These are phyloP conservation scores for Zosterops pallidus DNA, from an alignment of 2,113 vertebrate genomes.

Conservation along the genomic window DNA sequence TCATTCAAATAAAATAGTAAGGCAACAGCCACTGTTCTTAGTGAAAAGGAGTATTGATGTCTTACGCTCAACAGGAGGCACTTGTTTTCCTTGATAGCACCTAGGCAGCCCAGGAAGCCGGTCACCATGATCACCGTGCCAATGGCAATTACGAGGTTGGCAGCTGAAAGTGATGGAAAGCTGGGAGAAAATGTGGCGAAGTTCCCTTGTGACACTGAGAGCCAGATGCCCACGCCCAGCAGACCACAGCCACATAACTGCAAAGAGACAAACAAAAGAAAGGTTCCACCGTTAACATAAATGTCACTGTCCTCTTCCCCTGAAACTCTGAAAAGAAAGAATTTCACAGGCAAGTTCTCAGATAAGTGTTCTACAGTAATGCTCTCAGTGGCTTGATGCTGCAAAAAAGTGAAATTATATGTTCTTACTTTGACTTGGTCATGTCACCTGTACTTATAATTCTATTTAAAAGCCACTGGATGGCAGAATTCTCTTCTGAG, in stretches of 20 bases:
- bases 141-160: conserved; percentile 94
- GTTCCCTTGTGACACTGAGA: conserved; percentile 97
- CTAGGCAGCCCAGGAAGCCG: conserved; percentile 95
- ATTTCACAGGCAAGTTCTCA: background rate
- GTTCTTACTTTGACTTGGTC: background rate
- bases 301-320: background rate
- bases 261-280: conserved; percentile 57
- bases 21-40: background rate
- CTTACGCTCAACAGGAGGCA: conserved; percentile 98
- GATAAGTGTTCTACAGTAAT: background rate
- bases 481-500: background rate
- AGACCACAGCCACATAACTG: conserved; percentile 97
- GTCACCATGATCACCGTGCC: conserved; percentile 97
- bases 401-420: background rate
- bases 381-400: background rate
- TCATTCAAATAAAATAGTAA: background rate
- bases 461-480: background rate
- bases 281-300: background rate
- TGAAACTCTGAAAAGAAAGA: background rate
- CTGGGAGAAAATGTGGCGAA: conserved; percentile 98
- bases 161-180: conserved; percentile 93
- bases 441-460: background rate
- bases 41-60: background rate
- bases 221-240: conserved; percentile 97
- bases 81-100: conserved; percentile 99